Evolutionary conservation across 1,140 invertebrate genomes (phyloP).

Genomic region (Zaprionus africanus): DNA sequence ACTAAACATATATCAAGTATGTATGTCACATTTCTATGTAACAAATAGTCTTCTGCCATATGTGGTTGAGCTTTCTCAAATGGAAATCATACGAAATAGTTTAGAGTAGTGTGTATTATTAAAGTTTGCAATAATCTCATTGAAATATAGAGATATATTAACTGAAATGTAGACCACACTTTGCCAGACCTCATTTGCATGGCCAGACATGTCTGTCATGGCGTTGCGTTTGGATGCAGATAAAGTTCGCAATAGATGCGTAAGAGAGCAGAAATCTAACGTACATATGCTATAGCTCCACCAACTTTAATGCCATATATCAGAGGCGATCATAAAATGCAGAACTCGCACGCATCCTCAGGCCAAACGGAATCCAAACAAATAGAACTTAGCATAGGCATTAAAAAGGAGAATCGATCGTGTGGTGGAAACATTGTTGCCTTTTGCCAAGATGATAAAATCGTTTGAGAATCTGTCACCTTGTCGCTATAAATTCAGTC

Average conservation of each 20-base stretch:
- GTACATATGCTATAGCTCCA: slow-evolving; percentile 42
- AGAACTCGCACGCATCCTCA: slow-evolving; percentile 41
- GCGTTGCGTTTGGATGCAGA: slow-evolving; percentile 7
- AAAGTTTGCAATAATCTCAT: background rate
- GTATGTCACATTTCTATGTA: too few species aligned
- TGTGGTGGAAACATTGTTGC: slow-evolving; percentile 60
- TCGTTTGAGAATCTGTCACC: slow-evolving; percentile 79
- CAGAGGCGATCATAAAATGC: slow-evolving; percentile 22
- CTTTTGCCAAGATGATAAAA: slow-evolving; percentile 78
- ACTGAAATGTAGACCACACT: background rate
- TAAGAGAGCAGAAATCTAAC: background rate
- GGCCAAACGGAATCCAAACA: slow-evolving; percentile 53
- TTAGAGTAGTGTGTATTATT: background rate
- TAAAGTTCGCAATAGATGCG: slow-evolving; percentile 26
- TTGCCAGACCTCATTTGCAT: background rate
- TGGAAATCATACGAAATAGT: background rate
- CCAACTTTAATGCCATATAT: slow-evolving; percentile 50
- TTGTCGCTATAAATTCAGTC: slow-evolving; percentile 71
- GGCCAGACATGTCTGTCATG: background rate
- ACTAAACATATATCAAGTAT: too few species aligned
- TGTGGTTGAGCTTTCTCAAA: background rate
- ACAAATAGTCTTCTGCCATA: background rate
- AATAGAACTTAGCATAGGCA: slow-evolving; percentile 45
- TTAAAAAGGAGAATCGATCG: slow-evolving; percentile 20
- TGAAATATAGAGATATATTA: background rate